Evolutionary conservation across 2,888 invertebrate species (phyloP).

Genomic region (Harpalus rufipes): DNA sequence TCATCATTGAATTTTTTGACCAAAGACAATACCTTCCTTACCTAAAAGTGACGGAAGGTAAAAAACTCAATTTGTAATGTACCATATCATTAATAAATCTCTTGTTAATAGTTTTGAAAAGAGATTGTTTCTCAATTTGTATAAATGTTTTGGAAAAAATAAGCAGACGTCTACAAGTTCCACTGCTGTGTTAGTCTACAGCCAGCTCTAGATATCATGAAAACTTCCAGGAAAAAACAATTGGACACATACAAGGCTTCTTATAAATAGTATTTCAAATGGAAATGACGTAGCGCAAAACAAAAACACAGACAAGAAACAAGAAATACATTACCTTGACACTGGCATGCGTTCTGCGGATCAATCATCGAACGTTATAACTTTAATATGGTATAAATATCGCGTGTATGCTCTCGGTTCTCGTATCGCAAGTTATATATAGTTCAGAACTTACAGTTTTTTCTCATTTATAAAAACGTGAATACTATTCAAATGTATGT

Average conservation of each 20-base stretch:
- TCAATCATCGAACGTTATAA: constrained; percentile 29
- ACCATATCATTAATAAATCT: too few species aligned
- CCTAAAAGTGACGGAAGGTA: too few species aligned
- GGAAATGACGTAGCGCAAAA: not conserved
- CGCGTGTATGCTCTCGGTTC: constrained; percentile 3
- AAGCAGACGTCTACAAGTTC: not conserved
- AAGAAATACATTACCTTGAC: constrained; percentile 41
- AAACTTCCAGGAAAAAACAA: constrained; percentile 4
- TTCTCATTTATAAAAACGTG: constrained; percentile 16
- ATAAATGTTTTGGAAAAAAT: not conserved
- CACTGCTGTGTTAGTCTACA: not conserved
- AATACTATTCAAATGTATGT: not conserved
- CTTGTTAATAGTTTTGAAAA: too few species aligned
- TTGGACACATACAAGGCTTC: constrained; percentile 14
- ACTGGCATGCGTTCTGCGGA: constrained; percentile 21
- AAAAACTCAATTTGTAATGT: too few species aligned
- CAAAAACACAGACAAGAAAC: not conserved
- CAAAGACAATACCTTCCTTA: too few species aligned
- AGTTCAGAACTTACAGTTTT: constrained; percentile 19
- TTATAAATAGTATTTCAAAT: constrained; percentile 16
- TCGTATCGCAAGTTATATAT: constrained; percentile 16
- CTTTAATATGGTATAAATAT: constrained; percentile 16
- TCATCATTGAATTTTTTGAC: too few species aligned
- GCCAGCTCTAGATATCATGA: not conserved
- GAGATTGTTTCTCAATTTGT: not conserved